Evolutionary conservation across 2,797 vertebrate species (phyloP).

Genomic region (Buceros bicornis): DNA sequence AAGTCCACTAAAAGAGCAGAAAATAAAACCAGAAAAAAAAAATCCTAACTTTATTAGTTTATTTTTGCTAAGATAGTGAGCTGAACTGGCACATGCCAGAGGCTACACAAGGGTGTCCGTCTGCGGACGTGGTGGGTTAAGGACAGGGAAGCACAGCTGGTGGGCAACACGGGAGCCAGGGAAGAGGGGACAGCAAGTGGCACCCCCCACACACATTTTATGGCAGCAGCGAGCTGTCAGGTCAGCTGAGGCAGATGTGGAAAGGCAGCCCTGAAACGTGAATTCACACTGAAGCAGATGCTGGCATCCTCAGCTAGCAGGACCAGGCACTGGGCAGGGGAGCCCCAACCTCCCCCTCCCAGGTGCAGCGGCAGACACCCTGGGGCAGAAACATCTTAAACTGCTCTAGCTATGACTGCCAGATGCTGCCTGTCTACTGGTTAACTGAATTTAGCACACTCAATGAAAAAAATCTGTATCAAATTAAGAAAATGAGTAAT

Average conservation of each 20-base stretch:
- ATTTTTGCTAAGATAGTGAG: neutral
- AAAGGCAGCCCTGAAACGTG: neutral
- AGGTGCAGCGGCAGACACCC: slow-evolving; percentile 30
- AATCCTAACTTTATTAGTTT: neutral
- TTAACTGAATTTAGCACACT: slow-evolving; percentile 61
- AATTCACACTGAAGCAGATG: neutral
- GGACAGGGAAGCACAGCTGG: rapidly evolving
- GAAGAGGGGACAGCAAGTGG: neutral
- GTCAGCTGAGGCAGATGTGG: neutral
- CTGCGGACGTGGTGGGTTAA: rapidly evolving
- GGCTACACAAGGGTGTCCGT: neutral
- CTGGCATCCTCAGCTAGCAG: neutral
- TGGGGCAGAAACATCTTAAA: slow-evolving; percentile 34
- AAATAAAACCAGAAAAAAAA: neutral
- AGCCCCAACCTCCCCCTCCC: slow-evolving; percentile 17
- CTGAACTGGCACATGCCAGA: neutral
- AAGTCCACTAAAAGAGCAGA: neutral
- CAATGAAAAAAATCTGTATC: slow-evolving; percentile 64
- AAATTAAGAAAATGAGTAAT: slow-evolving; percentile 67
- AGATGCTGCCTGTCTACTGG: slow-evolving; percentile 59
- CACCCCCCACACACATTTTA: neutral
- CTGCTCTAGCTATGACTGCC: neutral
- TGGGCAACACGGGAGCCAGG: rapidly evolving
- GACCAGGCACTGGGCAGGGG: neutral
- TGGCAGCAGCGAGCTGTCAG: neutral